Evolutionary conservation across 1,140 invertebrate species (phyloP).

Genomic region (Aphaenogaster rudis): DNA sequence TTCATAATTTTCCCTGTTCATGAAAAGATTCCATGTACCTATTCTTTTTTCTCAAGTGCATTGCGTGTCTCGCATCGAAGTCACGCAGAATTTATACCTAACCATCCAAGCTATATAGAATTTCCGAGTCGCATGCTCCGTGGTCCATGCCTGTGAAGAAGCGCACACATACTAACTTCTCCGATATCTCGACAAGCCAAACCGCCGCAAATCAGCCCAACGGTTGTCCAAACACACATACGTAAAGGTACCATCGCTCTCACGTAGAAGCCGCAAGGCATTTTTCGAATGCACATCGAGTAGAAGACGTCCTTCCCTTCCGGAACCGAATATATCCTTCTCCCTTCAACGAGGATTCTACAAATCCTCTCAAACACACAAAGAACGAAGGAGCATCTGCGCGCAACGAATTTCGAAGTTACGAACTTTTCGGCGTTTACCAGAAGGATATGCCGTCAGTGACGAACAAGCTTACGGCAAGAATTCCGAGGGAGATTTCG

Average conservation of each 20-base stretch:
- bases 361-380: conserved; percentile 14
- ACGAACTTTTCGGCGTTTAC: conserved; percentile 36
- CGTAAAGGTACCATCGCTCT: neutral
- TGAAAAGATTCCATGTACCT: neutral
- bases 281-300: conserved; percentile 36
- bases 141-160: neutral
- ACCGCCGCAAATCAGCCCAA: conserved; percentile 19
- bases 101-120: neutral
- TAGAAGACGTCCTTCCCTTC: neutral
- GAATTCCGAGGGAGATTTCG: conserved; percentile 32
- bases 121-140: conserved; percentile 1
- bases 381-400: conserved; percentile 19
- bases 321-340: neutral
- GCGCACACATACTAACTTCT: conserved; percentile 28
- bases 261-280: conserved; percentile 13
- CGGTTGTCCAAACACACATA: conserved; percentile 2
- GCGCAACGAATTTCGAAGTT: conserved; percentile 34
- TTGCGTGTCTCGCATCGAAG: neutral
- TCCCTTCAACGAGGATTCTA: neutral
- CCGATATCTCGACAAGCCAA: conserved; percentile 6
- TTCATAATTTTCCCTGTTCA: neutral
- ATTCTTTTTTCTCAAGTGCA: neutral
- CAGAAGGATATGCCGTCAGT: neutral
- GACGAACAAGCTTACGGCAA: neutral
- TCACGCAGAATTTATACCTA: neutral